A percentile compares a stretch with the other conserved stretches of the same genome.
These are phyloP conservation scores for Octodon degus DNA, from an alignment of 2,113 vertebrate species.

Conservation along the genomic window DNA sequence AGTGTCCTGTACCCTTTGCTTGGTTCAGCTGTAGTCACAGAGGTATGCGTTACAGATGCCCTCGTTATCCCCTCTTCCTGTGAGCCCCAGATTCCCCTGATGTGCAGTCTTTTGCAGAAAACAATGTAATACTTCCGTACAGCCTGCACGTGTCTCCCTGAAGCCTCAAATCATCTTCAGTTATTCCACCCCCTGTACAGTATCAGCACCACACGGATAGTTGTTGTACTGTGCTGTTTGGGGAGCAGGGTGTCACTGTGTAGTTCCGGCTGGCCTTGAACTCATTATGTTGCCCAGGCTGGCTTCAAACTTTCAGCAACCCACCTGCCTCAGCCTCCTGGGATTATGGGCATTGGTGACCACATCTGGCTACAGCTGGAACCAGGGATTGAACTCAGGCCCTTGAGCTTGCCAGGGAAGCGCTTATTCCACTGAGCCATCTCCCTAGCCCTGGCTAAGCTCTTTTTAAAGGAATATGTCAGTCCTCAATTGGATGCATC, in stretches of 20 bases:
- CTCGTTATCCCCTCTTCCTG: background rate
- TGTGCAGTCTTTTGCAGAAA: background rate
- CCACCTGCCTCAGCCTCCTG: background rate
- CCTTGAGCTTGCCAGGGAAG: too few relatives aligned
- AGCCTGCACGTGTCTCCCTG: background rate
- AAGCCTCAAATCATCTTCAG: too few relatives aligned
- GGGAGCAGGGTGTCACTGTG: background rate
- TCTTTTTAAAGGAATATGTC: background rate
- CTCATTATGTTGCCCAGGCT: background rate
- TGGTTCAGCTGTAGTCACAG: fast-evolving
- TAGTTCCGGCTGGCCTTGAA: background rate
- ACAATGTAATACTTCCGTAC: background rate
- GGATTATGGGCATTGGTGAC: background rate
- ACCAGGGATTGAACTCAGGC: too few relatives aligned
- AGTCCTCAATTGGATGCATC: too few relatives aligned
- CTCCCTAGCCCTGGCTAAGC: too few relatives aligned
- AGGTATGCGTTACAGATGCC: fast-evolving
- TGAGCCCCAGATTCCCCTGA: too few relatives aligned
- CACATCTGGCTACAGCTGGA: background rate
- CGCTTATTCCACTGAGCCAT: too few relatives aligned
- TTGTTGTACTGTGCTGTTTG: background rate
- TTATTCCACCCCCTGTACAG: background rate
- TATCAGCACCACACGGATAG: background rate
- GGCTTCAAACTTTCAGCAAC: background rate
- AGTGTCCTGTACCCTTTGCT: background rate